A percentile compares a stretch with the other conserved stretches of the same genome.
Evolutionary conservation across 37 sponge, comb jelly and placozoan species (phyloP).

Genomic region (Mnemiopsis leidyi): DNA sequence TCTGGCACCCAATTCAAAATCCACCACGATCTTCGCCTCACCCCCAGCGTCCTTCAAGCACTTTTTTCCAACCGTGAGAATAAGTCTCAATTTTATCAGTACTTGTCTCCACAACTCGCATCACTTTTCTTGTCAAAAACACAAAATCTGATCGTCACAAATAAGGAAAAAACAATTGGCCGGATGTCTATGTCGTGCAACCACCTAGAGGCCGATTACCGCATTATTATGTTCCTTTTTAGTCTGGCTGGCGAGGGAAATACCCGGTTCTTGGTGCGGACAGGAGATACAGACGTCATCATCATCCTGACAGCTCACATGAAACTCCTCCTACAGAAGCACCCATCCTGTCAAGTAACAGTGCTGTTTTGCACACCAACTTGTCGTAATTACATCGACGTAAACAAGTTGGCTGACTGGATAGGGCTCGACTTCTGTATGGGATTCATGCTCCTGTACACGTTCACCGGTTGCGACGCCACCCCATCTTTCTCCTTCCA

Average conservation of each 20-base stretch:
- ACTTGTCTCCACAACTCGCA: too few relatives aligned
- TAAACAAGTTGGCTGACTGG: not conserved
- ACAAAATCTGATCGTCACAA: not conserved
- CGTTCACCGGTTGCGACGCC: not conserved
- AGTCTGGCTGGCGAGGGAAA: not conserved
- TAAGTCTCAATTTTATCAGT: not conserved
- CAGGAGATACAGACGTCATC: not conserved
- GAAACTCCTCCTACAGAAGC: not conserved
- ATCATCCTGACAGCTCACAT: not conserved
- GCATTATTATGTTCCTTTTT: not conserved
- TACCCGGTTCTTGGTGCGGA: not conserved
- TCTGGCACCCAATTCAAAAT: too few relatives aligned
- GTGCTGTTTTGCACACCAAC: not conserved
- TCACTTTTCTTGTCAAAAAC: not conserved
- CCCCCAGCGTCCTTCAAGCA: too few relatives aligned
- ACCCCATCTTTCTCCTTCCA: not conserved
- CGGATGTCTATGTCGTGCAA: not conserved
- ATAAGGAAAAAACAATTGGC: not conserved
- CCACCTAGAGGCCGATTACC: not conserved
- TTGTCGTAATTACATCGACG: not conserved
- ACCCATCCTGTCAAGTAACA: not conserved
- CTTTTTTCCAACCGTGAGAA: not conserved
- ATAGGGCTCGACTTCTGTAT: not conserved
- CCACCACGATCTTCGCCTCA: too few relatives aligned
- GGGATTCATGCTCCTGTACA: not conserved